Evolutionary conservation across 2,888 invertebrate genomes (phyloP), one percentile per base, ranked within the genome.

Genomic region (Nesidiocoris tenuis): DNA sequence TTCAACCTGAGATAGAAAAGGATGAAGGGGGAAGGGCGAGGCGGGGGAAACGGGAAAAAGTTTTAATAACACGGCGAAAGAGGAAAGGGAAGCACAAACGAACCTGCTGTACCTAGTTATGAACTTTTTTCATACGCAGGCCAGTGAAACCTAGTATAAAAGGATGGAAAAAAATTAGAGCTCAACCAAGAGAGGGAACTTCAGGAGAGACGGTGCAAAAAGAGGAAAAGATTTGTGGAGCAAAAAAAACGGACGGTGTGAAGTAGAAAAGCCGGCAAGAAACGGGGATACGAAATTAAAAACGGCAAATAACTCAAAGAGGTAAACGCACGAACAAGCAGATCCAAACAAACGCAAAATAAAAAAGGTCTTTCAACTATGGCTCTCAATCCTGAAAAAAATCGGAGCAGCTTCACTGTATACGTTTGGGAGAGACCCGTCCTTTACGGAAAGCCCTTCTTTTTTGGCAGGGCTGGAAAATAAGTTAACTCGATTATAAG

Each of bases 271-370:
- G 23, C 1, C 18, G 16, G 57, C 18, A 66, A 66, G 66, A 66
- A 56, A 12, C 24, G 25, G 66, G 66, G 61, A 21, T 18, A 25
- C 54, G 67, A 75, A 75, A 75, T 75, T 75, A 75, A 75, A 75
- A 75, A 68, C 75, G 55, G 68, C 75, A 75, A 75, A 75, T 75
- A 67, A 68, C 75, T 75, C 75, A 75, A 75, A 75, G 75, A 75
- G 75, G 75, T 75, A 75, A 75, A 75, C 75, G 75, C 75, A 75
- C 75, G 75, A 75, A 63, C 75, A 68, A 65, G 75, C 75, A 75
- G 57, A 66, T 17, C 61, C 61, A 68, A 75, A 72, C 72, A 72
- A 72, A 72, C 72, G 72, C 61, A 72, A 57, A 57, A 68, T 24
- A 24, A 61, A 25, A 61, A 72, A 61, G 25, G 71, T 39, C 39